These are phyloP conservation scores for Pristionchus mayeri DNA, from an alignment of 2,888 invertebrate genomes.

Conservation along the genomic window DNA sequence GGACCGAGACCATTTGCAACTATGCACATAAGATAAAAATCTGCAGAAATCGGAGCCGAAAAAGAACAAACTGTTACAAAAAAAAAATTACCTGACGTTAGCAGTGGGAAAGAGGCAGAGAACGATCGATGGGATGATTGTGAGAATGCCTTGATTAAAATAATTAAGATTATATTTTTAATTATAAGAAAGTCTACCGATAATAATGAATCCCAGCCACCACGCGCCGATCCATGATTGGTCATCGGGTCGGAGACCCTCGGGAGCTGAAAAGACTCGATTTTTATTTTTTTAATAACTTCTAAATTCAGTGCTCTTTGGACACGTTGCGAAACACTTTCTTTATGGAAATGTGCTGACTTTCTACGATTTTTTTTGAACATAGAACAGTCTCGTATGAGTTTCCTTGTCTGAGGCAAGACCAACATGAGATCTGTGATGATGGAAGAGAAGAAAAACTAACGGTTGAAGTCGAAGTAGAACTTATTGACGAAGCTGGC, in stretches of 20 bases:
- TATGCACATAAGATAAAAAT: too few species aligned
- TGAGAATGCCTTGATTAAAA: constrained; percentile 50
- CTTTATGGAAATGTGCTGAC: too few species aligned
- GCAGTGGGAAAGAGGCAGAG: constrained; percentile 76
- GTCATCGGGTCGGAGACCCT: constrained; percentile 74
- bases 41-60: neutral
- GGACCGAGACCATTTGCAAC: too few species aligned
- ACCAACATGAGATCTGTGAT: too few species aligned
- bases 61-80: too few species aligned
- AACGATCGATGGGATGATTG: constrained; percentile 71
- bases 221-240: constrained; percentile 79
- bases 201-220: constrained; percentile 78
- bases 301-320: too few species aligned
- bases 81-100: constrained; percentile 49
- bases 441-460: neutral
- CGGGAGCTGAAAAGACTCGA: constrained; percentile 65
- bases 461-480: constrained; percentile 63
- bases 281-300: neutral
- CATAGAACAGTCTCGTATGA: too few species aligned
- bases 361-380: too few species aligned
- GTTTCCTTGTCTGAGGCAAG: too few species aligned
- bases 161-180: neutral
- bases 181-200: constrained; percentile 45
- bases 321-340: too few species aligned
- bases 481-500: constrained; percentile 72